Base-by-base conservation (phyloP, 2,888 invertebrate species). In the Rapana venosa region DNA sequence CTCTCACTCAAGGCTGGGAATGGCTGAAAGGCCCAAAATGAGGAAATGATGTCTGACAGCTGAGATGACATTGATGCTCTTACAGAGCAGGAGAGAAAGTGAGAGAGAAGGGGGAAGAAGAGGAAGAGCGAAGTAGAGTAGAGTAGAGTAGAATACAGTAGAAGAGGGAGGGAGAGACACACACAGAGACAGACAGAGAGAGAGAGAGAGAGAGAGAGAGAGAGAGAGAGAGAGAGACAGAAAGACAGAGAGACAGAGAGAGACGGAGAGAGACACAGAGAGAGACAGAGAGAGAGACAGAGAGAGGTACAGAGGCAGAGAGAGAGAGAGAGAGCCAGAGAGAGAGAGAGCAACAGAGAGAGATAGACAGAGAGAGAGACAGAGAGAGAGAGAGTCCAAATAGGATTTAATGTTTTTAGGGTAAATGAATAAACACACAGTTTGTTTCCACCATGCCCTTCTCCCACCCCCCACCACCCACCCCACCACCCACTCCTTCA, bases 351-450 rank as follows among this genome's bases (percentile, higher is more conserved):
- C 1, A 15, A 79, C 15, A 79, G 32, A 79, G 32, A 79, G 79
- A 79, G 15, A 79, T 30, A 79, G 79, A 13, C 32, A 30, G 15
- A 79, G 79, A 79, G 32, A 79, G 15, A 79, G 79, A 79, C 0
- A 79, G 32, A 79, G 15, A 79, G 79, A 79, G 32, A 79, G 32
- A 79, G 32, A 79, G 79, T n/a, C n/a, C n/a, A n/a, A n/a, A n/a
- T n/a, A n/a, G n/a, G n/a, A n/a, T n/a, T n/a, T n/a, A n/a, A n/a
- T n/a, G n/a, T n/a, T n/a, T n/a, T n/a, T n/a, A n/a, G n/a, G n/a
- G n/a, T n/a, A n/a, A n/a, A n/a, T n/a, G n/a, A n/a, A n/a, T n/a
- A n/a, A n/a, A n/a, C n/a, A n/a, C n/a, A n/a, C n/a, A n/a, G n/a
- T n/a, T n/a, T n/a, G n/a, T n/a, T n/a, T n/a, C n/a, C n/a, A n/a